Base-by-base conservation (phyloP, 2,797 vertebrate genomes). In the Nyctibius grandis region DNA sequence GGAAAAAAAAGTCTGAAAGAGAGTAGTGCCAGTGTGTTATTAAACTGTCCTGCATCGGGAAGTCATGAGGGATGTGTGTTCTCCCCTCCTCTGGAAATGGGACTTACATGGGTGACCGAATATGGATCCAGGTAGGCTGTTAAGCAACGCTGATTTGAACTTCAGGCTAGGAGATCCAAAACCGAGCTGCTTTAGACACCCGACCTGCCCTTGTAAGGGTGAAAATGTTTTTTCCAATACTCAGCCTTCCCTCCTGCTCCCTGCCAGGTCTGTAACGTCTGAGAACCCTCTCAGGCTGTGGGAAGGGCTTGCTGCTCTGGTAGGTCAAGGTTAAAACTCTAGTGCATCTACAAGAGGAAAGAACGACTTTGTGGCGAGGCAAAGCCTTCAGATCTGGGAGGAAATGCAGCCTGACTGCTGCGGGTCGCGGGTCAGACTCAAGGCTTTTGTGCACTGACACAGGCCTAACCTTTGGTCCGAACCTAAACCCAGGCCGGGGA, bases 111-210 rank as follows among this genome's bases (percentile, higher is more conserved):
- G 63, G 75, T 51, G 84, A 40, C 28, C 25, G 51, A 21, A 16
- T 6, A 31, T 0, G 53, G 42, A 9, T 42, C 38, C 34, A 19
- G 33, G 28, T 29, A 6, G 0, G 1, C 63, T 34, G 31, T 6
- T 38, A 21, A 29, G 19, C 34, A 16, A 4, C 4, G 1, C 9
- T 23, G 0, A 15, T 12, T 36, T 21, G 54, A 38, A 12, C 19
- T 25, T 51, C 0, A 51, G 59, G 17, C 28, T n/a, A 3, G 38
- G 54, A 88, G 53, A 38, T 38, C 28, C 53, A 7, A 23, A 51
- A 0, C 28, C 0, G 4, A 47, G 68, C 12, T 11, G 16, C 57
- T 38, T 69, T 34, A 60, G 50, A 16, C 0, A 1, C 2, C 13
- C 1, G 6, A 21, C 33, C 40, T 40, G 21, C 40, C 42, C 75